Percentiles rank a stretch among this genome's conserved stretches.
Conservation (phyloP, 2,888 invertebrate genomes). For the Rotaria magnacalcarata region DNA sequence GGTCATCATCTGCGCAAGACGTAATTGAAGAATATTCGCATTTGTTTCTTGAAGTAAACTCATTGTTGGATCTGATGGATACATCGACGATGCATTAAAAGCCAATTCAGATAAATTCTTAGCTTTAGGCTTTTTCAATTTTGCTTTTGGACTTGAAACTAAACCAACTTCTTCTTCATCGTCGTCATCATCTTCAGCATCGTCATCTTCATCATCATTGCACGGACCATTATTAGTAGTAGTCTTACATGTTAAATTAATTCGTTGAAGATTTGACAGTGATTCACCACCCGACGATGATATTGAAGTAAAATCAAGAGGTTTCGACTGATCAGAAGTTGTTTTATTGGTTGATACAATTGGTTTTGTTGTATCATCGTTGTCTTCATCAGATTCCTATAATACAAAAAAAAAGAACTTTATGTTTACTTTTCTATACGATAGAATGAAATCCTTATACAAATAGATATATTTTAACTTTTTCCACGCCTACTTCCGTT, state of each 20-base stretch:
- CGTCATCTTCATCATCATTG: constrained; percentile 55
- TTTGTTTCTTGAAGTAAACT: neutral
- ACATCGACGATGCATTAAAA: no score
- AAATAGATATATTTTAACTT: no score
- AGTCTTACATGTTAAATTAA: constrained; percentile 67
- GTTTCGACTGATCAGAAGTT: neutral
- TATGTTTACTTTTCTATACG: no score
- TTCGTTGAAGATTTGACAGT: neutral
- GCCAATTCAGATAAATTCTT: neutral
- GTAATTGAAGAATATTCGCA: neutral
- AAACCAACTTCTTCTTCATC: neutral
- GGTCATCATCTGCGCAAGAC: neutral
- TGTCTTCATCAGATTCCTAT: neutral
- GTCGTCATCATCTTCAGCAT: constrained; percentile 45
- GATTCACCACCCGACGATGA: neutral
- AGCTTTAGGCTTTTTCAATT: neutral
- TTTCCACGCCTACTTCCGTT: no score
- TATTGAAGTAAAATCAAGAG: neutral
- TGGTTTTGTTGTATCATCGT: neutral
- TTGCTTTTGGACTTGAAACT: no score
- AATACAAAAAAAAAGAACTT: no score
- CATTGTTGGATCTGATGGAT: neutral
- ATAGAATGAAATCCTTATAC: no score
- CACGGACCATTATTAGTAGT: constrained; percentile 63
- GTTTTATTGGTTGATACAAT: neutral